Evolutionary conservation across 30 jellyfish, hydroid and myxozoan species (phyloP), one percentile per base, ranked within the genome.

Genomic region (Catostylus mosaicus): DNA sequence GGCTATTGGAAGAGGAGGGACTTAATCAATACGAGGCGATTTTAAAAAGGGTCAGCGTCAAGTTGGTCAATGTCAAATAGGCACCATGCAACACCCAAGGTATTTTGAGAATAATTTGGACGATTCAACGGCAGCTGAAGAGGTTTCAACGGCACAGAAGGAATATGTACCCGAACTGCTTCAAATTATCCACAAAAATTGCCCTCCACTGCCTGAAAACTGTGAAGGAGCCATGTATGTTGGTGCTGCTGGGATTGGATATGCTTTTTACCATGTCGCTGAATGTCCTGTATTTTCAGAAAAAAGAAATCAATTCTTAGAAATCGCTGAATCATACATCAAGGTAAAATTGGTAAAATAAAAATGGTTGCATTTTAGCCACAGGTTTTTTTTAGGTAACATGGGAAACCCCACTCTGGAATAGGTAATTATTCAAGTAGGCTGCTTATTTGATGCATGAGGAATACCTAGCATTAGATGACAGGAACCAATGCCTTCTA

Each of bases 211-310:
- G 10, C 89, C 97, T 1, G 99, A 94, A 47, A 88, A 89, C 80
- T 88, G 97, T 65, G 97, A 89, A 9, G 99, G 99, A 10, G 99
- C 81, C 14, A 45, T 94, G 82, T 94, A 94, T 67, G 97, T 94
- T 63, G 99, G 99, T 16, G 99, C 97, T 3, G 97, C 97, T 8
- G 99, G 99, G 20, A 89, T 94, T 60, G 99, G 97, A 16, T 94
- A 94, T 73, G 99, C 99, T 11, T 94, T 86, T 61, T 94, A 88
- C 48, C 99, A 94, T 75, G 99, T 94, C 16, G 97, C 99, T 1
- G 92, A 88, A 67, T 83, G 96, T 43, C 98, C 95, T 37, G 78
- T 73, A 18, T 94, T 94, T 77, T 88, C 93, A 36, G 99, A 94
- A 11, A 94, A 94, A 29, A 88, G 84, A 65, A 95, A 79, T 18